These are phyloP conservation scores for Eristalis arbustorum DNA, from an alignment of 2,888 invertebrate genomes.

Conservation along the genomic window DNA sequence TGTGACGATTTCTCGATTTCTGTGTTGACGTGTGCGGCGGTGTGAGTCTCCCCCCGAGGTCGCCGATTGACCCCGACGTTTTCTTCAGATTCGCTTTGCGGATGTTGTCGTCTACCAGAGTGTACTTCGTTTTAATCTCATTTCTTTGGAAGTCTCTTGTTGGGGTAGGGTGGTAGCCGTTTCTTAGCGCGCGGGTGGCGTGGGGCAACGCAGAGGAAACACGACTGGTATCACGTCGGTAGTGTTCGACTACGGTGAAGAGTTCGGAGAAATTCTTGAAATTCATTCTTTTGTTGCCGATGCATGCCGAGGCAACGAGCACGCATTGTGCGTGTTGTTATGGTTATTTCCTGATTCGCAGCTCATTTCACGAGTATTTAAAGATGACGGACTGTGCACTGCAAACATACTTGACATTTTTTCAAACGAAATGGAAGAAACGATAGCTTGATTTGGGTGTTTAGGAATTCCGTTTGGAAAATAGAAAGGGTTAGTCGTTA, in stretches of 20 bases:
- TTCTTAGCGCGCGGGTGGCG: constrained; percentile 6
- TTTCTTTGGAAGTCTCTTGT: constrained; percentile 19
- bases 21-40: constrained; percentile 17
- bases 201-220: constrained; percentile 25
- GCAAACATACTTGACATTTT: background rate
- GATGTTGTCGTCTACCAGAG: background rate
- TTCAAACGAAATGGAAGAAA: background rate
- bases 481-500: too few species aligned
- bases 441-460: background rate
- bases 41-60: constrained; percentile 44
- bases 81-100: constrained; percentile 22
- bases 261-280: background rate
- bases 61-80: constrained; percentile 38
- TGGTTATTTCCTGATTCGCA: background rate
- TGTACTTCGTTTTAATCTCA: background rate
- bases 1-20: constrained; percentile 59
- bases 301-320: constrained; percentile 12
- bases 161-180: background rate
- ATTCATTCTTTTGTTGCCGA: background rate
- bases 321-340: background rate
- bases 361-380: background rate
- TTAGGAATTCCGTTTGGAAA: background rate
- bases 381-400: background rate
- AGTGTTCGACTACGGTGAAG: background rate
- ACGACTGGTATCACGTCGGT: constrained; percentile 21